These are phyloP conservation scores for Anarrhichthys ocellatus DNA, from an alignment of 2,113 vertebrate genomes.

Conservation along the genomic window DNA sequence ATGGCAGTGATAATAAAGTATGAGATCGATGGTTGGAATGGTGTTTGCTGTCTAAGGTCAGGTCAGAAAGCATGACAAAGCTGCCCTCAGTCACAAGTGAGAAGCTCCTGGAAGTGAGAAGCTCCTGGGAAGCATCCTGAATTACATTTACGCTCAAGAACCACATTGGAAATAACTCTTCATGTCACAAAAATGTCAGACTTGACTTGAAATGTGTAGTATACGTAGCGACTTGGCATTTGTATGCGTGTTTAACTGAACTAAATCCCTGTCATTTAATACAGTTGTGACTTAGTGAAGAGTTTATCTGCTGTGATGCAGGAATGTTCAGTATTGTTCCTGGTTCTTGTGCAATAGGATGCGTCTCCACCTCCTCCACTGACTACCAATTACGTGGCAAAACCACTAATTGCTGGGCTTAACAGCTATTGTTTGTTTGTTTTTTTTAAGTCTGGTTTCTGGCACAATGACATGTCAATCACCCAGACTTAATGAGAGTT, in stretches of 20 bases:
- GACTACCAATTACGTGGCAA: constrained; percentile 52
- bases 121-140: constrained; percentile 32
- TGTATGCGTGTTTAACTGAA: neutral
- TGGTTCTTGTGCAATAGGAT: constrained; percentile 32
- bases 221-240: neutral
- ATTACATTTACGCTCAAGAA: constrained; percentile 14
- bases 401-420: constrained; percentile 60
- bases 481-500: neutral
- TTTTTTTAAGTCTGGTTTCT: constrained; percentile 28
- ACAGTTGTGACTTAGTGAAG: neutral
- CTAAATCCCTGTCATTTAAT: neutral
- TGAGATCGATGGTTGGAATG: constrained; percentile 30
- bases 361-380: constrained; percentile 7
- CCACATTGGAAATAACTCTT: constrained; percentile 22
- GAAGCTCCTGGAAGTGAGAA: constrained; percentile 18
- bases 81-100: constrained; percentile 59
- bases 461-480: constrained; percentile 34
- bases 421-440: constrained; percentile 52
- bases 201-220: neutral
- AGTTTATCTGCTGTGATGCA: neutral
- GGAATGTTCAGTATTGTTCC: constrained; percentile 45
- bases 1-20: constrained; percentile 48
- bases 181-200: neutral
- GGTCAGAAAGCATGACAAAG: constrained; percentile 50
- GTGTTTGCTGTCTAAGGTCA: constrained; percentile 74